Evolutionary conservation across 2,888 invertebrate genomes (phyloP), one percentile per base, ranked within the genome.

Genomic region (Caenorhabditis sp.): DNA sequence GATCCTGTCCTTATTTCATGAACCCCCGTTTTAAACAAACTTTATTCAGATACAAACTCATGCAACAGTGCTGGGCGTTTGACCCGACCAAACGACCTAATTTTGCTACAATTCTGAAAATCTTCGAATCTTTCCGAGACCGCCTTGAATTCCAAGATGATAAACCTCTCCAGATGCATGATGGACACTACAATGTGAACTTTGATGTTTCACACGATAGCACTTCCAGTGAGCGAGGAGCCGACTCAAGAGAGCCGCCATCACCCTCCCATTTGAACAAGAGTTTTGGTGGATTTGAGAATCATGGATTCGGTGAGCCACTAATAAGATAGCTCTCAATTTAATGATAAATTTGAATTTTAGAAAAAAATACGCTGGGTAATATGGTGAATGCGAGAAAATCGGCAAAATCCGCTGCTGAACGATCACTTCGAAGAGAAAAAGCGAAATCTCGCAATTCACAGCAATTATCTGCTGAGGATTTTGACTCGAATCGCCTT

Each of bases 1-100:
- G n/a, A n/a, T n/a, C n/a, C n/a, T n/a, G n/a, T 88, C 89, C 86
- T 56, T 36, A 65, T 21, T 8, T 49, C 12, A 23, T 50, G n/a
- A 49, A 21, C 5, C 20, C 25, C 49, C 5, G 14, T 38, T 26
- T 17, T 76, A n/a, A n/a, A n/a, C n/a, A n/a, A n/a, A n/a, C n/a
- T n/a, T n/a, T n/a, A n/a, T 82, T 49, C 57, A 83, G 83, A 49
- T 79, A 67, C 54, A 75, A 76, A 52, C 63, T 85, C 7, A 83
- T 85, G 70, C 63, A 65, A 59, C 58, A 63, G 25, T 75, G 81
- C 36, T 83, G 84, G 82, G 67, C 68, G 0, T 63, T 57, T 25
- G 79, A 81, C 25, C 53, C 78, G 8, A 67, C 71, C 21, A 77
- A 79, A 36, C 59, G 85, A 21, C 82, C 85, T 1, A 71, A 64